A percentile compares a stretch with the other conserved stretches of the same genome.
Evolutionary conservation across 2,888 invertebrate species (phyloP).

Genomic region (Nymphalis c-album): DNA sequence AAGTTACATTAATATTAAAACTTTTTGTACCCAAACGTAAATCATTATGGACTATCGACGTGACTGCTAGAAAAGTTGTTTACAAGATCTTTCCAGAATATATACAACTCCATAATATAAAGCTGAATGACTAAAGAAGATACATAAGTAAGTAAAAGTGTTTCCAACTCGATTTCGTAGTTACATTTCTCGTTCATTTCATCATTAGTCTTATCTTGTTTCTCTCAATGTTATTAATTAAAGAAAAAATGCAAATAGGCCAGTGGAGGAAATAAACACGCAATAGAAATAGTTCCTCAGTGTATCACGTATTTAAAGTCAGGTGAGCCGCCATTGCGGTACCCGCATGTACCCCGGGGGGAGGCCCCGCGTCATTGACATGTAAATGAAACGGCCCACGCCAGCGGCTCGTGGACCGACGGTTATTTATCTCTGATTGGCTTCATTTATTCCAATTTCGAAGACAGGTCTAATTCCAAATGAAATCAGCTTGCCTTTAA

Average conservation of each 20-base stretch:
- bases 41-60: neutral
- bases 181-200: constrained; percentile 1
- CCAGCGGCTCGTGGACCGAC: constrained; percentile 67
- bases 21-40: neutral
- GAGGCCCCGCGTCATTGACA: constrained; percentile 63
- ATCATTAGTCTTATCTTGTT: neutral
- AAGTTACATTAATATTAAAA: neutral
- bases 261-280: constrained; percentile 23
- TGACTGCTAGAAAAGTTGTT: neutral
- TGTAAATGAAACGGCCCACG: constrained; percentile 75
- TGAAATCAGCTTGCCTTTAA: constrained; percentile 59
- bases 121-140: neutral
- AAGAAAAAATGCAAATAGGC: constrained; percentile 5
- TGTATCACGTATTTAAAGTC: constrained; percentile 43
- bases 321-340: constrained; percentile 63
- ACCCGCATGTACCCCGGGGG: constrained; percentile 42
- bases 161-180: neutral
- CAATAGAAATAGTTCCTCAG: constrained; percentile 25
- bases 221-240: constrained; percentile 2
- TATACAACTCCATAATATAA: neutral
- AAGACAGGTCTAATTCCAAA: constrained; percentile 72
- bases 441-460: constrained; percentile 75
- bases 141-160: neutral
- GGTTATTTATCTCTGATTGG: constrained; percentile 81
- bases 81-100: neutral